Evolutionary conservation across 2,113 vertebrate species (phyloP), one percentile per base, ranked within the genome.

Genomic region (Galemys pyrenaicus): DNA sequence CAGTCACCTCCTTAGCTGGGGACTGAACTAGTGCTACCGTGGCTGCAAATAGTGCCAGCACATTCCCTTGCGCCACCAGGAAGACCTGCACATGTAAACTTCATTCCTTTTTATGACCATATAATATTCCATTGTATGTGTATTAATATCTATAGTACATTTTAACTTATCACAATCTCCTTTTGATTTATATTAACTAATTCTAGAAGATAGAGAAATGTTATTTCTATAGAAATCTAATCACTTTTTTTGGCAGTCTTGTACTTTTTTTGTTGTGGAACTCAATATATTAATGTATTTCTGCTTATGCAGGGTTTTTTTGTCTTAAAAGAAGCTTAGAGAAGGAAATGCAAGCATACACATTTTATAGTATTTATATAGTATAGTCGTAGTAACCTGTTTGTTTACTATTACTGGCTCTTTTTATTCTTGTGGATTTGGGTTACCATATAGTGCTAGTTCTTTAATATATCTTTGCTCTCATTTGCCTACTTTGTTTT

Each of bases 391-490:
- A 44, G 37, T 85, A 30, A 73, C 9, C 12, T 74, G 81, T 13
- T 51, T 78, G 20, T 68, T 77, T 83, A 90, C 16, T 51, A 54
- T 44, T 89, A 70, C 64, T 73, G 44, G 13, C 73, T 90, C 54
- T 71, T 0, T 41, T 86, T 24, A 10, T 80, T 80, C 65, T 7
- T 73, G 11, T 64, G 32, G 51, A 54, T 20, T 54, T 54, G 51
- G 19, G 51, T 54, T 54, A 5, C 51, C 51, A 54, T 54, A 3
- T 80, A 41, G 35, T 94, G 73, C 30, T 65, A 32, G 71, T 79
- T 90, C 91, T 94, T 85, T 84, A 35, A 70, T 68, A 84, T 16
- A 22, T 89, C 51, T 94, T 89, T 84, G 60, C n/a, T 78, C 8
- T 19, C 54, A 60, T 32, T n/a, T 37, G 28, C 19, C 16, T 81